phyloP scores from a whole-genome alignment of 1,140 invertebrate genomes.

The Drosophila repleta region DNA sequence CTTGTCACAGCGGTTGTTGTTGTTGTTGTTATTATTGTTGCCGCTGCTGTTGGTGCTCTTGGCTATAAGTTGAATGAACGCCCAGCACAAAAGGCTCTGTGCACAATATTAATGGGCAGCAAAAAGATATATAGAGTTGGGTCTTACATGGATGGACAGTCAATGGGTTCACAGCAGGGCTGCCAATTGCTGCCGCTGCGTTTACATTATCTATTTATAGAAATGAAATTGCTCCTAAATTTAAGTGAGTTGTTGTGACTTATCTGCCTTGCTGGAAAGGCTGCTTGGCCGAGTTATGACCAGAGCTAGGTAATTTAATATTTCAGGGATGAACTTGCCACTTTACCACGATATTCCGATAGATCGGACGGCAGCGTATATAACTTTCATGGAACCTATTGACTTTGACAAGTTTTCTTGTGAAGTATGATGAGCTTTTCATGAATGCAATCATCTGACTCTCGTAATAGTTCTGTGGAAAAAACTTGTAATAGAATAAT shows the following conservation, averaged over 20 bases:
- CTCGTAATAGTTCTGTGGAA: no score
- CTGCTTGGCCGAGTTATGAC: neutral
- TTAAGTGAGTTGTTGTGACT: slow-evolving; percentile 17
- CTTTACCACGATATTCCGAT: no score
- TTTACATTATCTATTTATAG: slow-evolving; percentile 33
- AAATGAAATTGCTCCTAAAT: slow-evolving; percentile 33
- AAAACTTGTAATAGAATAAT: no score
- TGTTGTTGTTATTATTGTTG: slow-evolving; percentile 19
- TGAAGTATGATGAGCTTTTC: no score
- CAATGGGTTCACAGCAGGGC: slow-evolving; percentile 25
- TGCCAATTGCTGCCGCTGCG: slow-evolving; percentile 8
- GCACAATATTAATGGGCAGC: slow-evolving; percentile 46
- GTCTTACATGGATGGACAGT: slow-evolving; percentile 4
- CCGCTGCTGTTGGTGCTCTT: slow-evolving; percentile 30
- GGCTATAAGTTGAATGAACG: slow-evolving; percentile 52
- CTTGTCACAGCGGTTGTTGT: slow-evolving; percentile 36
- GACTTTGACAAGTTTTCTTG: no score
- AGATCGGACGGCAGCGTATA: no score
- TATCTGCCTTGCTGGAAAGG: neutral
- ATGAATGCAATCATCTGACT: no score
- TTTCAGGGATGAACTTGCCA: no score
- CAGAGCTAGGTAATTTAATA: neutral
- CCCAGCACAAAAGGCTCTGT: slow-evolving; percentile 36
- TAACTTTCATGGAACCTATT: no score
- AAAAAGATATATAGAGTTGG: slow-evolving; percentile 22